Base-by-base conservation (phyloP, 2,113 vertebrate species). In the Mormoops blainvillei region DNA sequence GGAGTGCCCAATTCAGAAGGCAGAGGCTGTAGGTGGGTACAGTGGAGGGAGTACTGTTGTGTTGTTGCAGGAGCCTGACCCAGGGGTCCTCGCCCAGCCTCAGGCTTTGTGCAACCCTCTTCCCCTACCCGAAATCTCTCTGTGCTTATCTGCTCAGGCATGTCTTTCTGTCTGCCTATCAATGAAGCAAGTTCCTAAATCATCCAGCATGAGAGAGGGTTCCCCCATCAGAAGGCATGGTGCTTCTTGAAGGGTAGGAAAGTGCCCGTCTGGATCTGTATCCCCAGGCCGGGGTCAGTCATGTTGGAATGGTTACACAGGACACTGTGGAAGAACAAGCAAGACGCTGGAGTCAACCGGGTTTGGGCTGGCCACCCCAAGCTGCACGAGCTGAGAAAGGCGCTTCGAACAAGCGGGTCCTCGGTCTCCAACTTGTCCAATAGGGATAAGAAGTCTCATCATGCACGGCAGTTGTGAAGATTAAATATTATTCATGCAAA, bases 1-100 rank as follows among this genome's bases (percentile, higher is more conserved):
- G 63, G 5, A 91, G 28, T 20, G 31, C 7, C n/a, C 77, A 28
- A 15, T 56, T 58, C 14, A 84, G 56, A 63, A 92, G 68, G 68
- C 43, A 50, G 61, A 73, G 54, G 19, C 50, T 82, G 24, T 19
- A n/a, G 67, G 5, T 10, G 13, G 50, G 12, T 58, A 70, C 15
- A 14, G 4, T 26, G 11, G 13, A 18, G 14, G 5, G 1, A 33
- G 4, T 10, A n/a, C 1, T n/a, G 13, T 13, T 28, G 43, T 33
- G 45, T 18, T 67, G 58, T 50, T 70, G 19, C 22, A n/a, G 48
- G 5, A 56, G 19, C 12, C 38, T 38, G 73, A 58, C 84, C 41
- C 38, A 41, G n/a, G 88, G 63, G 54, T 45, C 22, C 50, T 65
- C 31, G 3, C 31, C 67, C 54, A 14, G 1, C 38, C 63, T 89